Evolutionary conservation across 2,797 vertebrate genomes (phyloP).

Genomic region (Ambastaia sidthimunki): DNA sequence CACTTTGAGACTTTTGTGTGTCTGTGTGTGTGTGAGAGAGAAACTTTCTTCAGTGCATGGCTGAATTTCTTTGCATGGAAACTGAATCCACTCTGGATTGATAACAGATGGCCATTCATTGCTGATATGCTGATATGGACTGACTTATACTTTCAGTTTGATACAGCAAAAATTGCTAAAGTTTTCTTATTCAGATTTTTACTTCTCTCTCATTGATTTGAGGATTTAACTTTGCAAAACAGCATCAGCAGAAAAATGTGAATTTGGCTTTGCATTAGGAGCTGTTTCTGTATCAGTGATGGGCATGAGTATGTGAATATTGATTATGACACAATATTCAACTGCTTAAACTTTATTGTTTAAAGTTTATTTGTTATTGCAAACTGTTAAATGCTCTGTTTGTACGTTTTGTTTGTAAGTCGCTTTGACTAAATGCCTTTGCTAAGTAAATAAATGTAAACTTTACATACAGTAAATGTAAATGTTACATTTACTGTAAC

Average conservation of each 20-base stretch:
- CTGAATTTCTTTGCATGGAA: constrained; percentile 89
- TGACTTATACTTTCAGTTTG: constrained; percentile 66
- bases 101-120: constrained; percentile 45
- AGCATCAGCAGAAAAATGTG: not conserved
- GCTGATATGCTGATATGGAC: constrained; percentile 67
- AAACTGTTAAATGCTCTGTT: too few relatives aligned
- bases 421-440: too few relatives aligned
- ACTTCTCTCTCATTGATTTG: constrained; percentile 66
- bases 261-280: not conserved
- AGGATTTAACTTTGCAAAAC: constrained; percentile 63
- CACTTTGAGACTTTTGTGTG: constrained; percentile 67
- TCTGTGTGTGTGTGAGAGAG: constrained; percentile 57
- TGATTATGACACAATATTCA: not conserved
- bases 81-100: constrained; percentile 69
- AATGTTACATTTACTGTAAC: not conserved
- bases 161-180: constrained; percentile 63
- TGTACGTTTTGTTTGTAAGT: too few relatives aligned
- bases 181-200: constrained; percentile 67
- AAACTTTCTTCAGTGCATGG: constrained; percentile 87
- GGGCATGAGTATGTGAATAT: not conserved
- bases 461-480: too few relatives aligned
- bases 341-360: too few relatives aligned
- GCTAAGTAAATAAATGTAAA: too few relatives aligned
- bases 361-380: too few relatives aligned
- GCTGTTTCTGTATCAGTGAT: not conserved